Percentiles rank a stretch among this genome's conserved stretches.
Evolutionary conservation across 2,113 vertebrate species (phyloP).

Genomic region (Speoplatyrhinus poulsoni): DNA sequence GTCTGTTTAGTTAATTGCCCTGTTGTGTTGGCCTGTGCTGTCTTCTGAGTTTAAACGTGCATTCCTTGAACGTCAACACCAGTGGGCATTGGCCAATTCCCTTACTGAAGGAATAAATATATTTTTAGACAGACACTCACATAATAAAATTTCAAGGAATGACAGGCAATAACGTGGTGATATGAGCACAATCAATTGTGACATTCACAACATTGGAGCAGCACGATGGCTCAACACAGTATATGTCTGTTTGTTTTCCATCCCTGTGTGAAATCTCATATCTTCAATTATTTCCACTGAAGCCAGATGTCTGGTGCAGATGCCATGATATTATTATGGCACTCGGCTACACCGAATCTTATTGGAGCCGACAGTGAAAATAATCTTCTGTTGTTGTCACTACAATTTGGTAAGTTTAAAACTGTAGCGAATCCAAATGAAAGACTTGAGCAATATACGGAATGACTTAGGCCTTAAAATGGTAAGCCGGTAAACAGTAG

Average conservation of each 20-base stretch:
- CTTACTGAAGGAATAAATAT: constrained; percentile 5
- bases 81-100: not conserved
- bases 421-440: not conserved
- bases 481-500: no score
- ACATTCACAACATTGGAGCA: constrained; percentile 6
- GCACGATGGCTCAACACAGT: constrained; percentile 7
- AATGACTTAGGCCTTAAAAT: not conserved
- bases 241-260: constrained; percentile 19
- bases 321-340: not conserved
- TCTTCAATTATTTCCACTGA: constrained; percentile 9
- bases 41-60: no score
- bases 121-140: constrained; percentile 24
- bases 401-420: not conserved
- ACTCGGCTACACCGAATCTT: not conserved
- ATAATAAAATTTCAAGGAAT: not conserved
- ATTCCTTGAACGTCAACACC: no score
- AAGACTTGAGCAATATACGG: not conserved
- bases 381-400: not conserved
- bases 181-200: constrained; percentile 22
- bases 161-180: constrained; percentile 9
- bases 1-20: not conserved
- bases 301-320: not conserved
- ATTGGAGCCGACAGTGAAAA: constrained; percentile 8
- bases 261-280: constrained; percentile 6
- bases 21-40: constrained; percentile 2